Percentiles rank a stretch among this genome's conserved stretches.
These are phyloP conservation scores for Sarcophaga variegata DNA, from an alignment of 2,888 invertebrate species.

Conservation along the genomic window DNA sequence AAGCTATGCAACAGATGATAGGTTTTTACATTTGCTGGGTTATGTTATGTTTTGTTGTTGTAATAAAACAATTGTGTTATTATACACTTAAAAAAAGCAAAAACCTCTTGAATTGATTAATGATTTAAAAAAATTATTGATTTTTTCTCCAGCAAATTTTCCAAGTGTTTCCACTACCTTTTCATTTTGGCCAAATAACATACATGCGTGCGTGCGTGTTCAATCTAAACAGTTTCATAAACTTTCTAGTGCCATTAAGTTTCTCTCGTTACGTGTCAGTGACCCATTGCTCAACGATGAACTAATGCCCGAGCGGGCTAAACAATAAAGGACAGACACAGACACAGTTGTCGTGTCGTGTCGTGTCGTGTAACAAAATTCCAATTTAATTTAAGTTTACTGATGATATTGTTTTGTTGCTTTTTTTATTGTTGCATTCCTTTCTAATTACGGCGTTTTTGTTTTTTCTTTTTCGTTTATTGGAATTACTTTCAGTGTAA, in stretches of 20 bases:
- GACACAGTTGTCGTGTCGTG: no score
- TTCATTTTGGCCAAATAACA: neutral
- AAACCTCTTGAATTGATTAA: no score
- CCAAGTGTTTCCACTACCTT: neutral
- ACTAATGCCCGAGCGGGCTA: neutral
- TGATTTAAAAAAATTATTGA: no score
- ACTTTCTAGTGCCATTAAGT: neutral
- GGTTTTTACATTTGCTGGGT: neutral
- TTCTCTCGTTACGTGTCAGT: neutral
- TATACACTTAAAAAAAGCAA: neutral
- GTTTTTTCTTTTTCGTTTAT: neutral
- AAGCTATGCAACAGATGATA: neutral
- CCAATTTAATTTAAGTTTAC: slow-evolving; percentile 24
- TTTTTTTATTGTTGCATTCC: slow-evolving; percentile 30
- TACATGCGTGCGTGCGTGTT: neutral
- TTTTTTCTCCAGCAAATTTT: no score
- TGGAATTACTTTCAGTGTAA: slow-evolving; percentile 50
- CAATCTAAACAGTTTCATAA: neutral
- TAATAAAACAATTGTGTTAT: neutral
- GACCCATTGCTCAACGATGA: neutral
- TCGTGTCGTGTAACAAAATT: slow-evolving; percentile 4
- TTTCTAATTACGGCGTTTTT: slow-evolving; percentile 44
- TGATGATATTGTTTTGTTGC: neutral
- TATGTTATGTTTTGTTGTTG: neutral
- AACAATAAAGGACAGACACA: neutral